Evolutionary conservation across 2,113 vertebrate species (phyloP).

Genomic region (Peromyscus maniculatus): DNA sequence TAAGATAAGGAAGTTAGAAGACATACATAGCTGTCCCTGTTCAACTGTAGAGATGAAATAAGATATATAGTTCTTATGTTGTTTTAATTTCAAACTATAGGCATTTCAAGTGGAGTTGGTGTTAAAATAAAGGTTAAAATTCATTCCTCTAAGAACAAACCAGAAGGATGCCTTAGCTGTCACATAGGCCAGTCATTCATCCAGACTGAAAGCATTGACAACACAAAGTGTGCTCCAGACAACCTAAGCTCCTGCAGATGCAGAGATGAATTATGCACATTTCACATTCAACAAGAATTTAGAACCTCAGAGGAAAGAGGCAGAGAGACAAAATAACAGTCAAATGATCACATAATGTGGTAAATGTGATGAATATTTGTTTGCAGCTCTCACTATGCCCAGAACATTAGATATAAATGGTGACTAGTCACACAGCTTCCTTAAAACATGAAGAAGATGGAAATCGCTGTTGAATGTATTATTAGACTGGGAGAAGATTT

Average conservation of each 20-base stretch:
- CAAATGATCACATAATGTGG: background rate
- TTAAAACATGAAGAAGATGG: background rate
- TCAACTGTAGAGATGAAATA: background rate
- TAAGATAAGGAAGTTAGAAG: background rate
- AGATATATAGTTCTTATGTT: background rate
- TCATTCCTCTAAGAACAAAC: slow-evolving; percentile 36
- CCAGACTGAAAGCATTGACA: background rate
- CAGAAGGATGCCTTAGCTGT: background rate
- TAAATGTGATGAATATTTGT: slow-evolving; percentile 10
- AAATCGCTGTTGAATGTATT: background rate
- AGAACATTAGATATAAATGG: background rate
- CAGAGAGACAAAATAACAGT: background rate
- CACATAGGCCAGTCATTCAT: background rate
- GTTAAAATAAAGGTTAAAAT: slow-evolving; percentile 48
- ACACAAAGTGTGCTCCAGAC: background rate
- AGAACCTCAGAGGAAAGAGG: background rate
- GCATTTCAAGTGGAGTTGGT: slow-evolving; percentile 13
- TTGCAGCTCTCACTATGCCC: background rate
- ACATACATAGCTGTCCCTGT: background rate
- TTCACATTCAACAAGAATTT: background rate
- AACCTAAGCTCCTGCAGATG: background rate
- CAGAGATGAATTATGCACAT: background rate
- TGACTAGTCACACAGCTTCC: background rate
- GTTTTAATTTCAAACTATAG: slow-evolving; percentile 29
- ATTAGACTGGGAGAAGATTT: background rate